Evolutionary conservation across 2,888 invertebrate genomes (phyloP).

Genomic region (Cantharis lateralis): DNA sequence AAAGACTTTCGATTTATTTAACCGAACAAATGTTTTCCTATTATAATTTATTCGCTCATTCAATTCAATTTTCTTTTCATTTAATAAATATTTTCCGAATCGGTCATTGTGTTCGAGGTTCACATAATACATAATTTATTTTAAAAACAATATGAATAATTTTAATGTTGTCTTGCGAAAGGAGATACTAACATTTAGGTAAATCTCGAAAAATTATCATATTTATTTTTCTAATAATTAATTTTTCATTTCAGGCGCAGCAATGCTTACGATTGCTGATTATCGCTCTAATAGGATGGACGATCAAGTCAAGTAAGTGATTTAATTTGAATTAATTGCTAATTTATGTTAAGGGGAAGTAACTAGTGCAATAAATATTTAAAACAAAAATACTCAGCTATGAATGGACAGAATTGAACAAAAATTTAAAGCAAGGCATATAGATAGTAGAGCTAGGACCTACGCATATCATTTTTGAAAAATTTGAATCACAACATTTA

Average conservation of each 20-base stretch:
- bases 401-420: no score
- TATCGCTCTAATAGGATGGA: constrained; percentile 16
- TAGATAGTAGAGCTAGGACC: no score
- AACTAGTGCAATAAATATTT: no score
- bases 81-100: not conserved
- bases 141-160: not conserved
- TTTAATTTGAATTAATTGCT: not conserved
- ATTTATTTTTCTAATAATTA: not conserved
- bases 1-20: not conserved
- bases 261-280: constrained; percentile 22
- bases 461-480: no score
- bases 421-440: no score
- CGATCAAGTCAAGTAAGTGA: constrained; percentile 19
- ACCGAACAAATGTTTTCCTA: not conserved
- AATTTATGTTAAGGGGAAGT: not conserved
- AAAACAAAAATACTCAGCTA: no score
- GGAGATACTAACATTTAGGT: not conserved
- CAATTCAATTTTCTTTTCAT: not conserved
- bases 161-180: not conserved
- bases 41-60: not conserved
- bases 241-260: constrained; percentile 12
- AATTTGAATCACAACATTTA: no score
- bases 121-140: not conserved
- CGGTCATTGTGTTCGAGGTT: not conserved
- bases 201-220: not conserved